phyloP scores from a whole-genome alignment of 1,140 invertebrate genomes.

The Scaptomyza montana region DNA sequence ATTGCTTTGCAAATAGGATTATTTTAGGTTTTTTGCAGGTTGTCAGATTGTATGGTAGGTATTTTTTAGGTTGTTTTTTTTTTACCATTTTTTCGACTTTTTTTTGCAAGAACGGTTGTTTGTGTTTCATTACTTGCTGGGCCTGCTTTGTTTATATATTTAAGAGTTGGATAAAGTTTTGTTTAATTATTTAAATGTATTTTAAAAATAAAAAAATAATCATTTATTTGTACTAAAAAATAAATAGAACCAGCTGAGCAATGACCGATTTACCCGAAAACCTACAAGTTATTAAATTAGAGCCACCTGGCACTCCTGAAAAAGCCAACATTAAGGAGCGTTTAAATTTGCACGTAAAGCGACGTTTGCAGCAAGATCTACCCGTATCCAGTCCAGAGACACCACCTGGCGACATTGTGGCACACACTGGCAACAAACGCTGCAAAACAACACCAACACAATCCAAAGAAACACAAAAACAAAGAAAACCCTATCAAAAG shows the following conservation, averaged over 20 bases:
- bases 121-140: too few relatives aligned
- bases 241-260: constrained; percentile 16
- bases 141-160: too few relatives aligned
- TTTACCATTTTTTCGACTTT: too few relatives aligned
- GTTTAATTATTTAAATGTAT: too few relatives aligned
- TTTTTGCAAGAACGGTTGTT: too few relatives aligned
- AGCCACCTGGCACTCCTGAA: constrained; percentile 42
- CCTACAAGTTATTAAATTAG: constrained; percentile 66
- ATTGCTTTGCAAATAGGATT: not conserved
- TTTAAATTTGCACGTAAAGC: constrained; percentile 75
- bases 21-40: too few relatives aligned
- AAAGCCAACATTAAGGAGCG: constrained; percentile 73
- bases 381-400: constrained; percentile 32
- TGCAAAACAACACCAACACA: constrained; percentile 40
- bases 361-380: constrained; percentile 66
- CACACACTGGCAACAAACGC: constrained; percentile 16
- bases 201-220: too few relatives aligned
- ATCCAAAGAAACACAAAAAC: constrained; percentile 55
- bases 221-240: too few relatives aligned
- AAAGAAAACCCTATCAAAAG: constrained; percentile 74
- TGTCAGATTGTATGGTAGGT: too few relatives aligned
- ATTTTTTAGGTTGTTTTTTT: too few relatives aligned
- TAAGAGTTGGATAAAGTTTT: too few relatives aligned
- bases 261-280: constrained; percentile 53
- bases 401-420: constrained; percentile 10